phyloP scores from a whole-genome alignment of 2,113 vertebrate genomes.

The Cyrtonyx montezumae region DNA sequence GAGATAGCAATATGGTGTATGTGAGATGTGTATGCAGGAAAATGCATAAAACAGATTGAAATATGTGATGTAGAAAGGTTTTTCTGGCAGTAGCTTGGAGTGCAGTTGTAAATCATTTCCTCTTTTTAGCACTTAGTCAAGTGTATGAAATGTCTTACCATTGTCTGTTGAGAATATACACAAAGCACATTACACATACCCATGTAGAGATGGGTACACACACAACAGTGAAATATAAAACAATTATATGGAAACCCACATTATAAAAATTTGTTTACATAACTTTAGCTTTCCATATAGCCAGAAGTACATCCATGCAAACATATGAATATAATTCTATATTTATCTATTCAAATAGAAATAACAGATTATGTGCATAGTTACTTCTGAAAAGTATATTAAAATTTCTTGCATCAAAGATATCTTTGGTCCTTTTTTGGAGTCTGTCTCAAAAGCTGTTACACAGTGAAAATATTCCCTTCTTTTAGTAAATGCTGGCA shows the following conservation, averaged over 20 bases:
- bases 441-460: not conserved
- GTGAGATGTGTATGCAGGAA: not conserved
- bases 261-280: not conserved
- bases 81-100: conserved; percentile 8
- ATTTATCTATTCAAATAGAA: not conserved
- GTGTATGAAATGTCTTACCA: not conserved
- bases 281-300: not conserved
- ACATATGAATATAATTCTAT: not conserved
- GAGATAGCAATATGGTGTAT: not conserved
- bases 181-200: not conserved
- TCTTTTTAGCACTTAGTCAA: conserved; percentile 3
- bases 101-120: conserved; percentile 32
- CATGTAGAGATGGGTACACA: not conserved
- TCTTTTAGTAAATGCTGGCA: conserved; percentile 8
- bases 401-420: not conserved
- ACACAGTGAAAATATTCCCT: not conserved
- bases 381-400: not conserved
- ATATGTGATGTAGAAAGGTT: conserved; percentile 30
- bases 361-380: not conserved
- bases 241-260: not conserved
- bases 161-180: conserved; percentile 1
- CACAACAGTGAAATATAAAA: not conserved
- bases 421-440: conserved; percentile 21
- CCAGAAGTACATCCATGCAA: not conserved
- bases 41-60: conserved; percentile 18